Conservation (phyloP, 2,888 invertebrate species). For the Hofmannophila pseudospretella region DNA sequence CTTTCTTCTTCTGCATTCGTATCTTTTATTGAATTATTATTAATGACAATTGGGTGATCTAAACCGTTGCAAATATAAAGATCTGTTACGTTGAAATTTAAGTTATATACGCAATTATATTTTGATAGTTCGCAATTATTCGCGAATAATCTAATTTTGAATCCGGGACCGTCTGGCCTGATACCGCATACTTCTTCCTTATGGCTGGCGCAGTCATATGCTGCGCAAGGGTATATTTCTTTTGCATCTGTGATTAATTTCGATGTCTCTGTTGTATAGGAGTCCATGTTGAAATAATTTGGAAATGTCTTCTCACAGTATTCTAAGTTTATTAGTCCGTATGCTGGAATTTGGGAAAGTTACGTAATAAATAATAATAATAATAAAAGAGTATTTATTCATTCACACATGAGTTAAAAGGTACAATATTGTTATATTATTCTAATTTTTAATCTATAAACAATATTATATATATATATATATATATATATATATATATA, state of each 20-base stretch:
- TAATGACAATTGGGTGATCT: constrained; percentile 3
- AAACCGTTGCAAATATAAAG: constrained; percentile 36
- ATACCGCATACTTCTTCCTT: constrained; percentile 38
- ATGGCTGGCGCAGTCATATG: constrained; percentile 14
- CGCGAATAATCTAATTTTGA: constrained; percentile 38
- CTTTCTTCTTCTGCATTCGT: background rate
- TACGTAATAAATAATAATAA: background rate
- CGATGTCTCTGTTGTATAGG: constrained; percentile 4
- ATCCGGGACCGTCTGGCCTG: constrained; percentile 41
- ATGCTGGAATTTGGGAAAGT: constrained; percentile 26
- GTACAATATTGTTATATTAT: no score
- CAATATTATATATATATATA: background rate
- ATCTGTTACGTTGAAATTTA: constrained; percentile 37
- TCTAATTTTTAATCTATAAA: no score
- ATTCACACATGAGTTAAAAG: no score
- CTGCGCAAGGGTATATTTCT: constrained; percentile 19
- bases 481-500: background rate
- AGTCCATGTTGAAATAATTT: background rate
- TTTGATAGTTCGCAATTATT: constrained; percentile 41
- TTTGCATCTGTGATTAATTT: background rate
- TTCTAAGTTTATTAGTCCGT: constrained; percentile 37
- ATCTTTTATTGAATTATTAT: constrained; percentile 6
- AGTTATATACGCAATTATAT: constrained; percentile 39
- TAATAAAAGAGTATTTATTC: no score
- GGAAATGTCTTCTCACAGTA: constrained; percentile 32